Evolutionary conservation across 2,113 vertebrate species (phyloP).

Genomic region (Anser brachyrhynchus): DNA sequence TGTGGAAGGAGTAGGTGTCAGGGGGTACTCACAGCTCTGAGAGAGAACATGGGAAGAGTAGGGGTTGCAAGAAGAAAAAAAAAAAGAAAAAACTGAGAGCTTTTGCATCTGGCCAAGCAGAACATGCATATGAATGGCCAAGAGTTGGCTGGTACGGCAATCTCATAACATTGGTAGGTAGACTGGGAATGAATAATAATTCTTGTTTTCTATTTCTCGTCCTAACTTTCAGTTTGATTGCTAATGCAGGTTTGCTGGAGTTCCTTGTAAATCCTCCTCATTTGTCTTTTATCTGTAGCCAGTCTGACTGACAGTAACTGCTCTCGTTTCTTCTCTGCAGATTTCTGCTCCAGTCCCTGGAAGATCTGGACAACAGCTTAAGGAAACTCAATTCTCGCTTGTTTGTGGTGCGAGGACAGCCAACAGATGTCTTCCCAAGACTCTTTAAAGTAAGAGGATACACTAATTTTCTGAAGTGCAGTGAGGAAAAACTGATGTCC

Average conservation of each 20-base stretch:
- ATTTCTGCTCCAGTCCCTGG: constrained; percentile 92
- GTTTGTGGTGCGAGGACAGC: constrained; percentile 94
- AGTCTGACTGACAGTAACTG: neutral
- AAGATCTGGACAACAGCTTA: constrained; percentile 93
- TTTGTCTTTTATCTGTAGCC: neutral
- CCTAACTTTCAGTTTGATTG: neutral
- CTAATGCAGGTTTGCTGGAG: neutral
- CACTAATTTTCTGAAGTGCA: neutral
- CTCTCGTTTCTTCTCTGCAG: constrained; percentile 69
- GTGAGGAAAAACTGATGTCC: neutral
- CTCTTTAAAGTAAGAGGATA: constrained; percentile 89
- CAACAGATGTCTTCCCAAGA: constrained; percentile 93
- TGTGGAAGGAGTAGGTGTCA: neutral
- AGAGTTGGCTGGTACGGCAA: neutral
- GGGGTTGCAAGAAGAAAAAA: neutral
- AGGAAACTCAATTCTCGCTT: constrained; percentile 93
- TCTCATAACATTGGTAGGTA: neutral
- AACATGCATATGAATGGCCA: neutral
- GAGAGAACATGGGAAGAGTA: neutral
- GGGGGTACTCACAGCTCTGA: neutral
- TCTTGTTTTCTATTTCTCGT: neutral
- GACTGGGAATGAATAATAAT: neutral
- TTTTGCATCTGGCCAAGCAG: neutral
- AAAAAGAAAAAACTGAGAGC: neutral
- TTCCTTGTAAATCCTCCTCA: neutral